Base-by-base conservation (phyloP, 1,140 invertebrate genomes). In the Neodiprion lecontei region DNA sequence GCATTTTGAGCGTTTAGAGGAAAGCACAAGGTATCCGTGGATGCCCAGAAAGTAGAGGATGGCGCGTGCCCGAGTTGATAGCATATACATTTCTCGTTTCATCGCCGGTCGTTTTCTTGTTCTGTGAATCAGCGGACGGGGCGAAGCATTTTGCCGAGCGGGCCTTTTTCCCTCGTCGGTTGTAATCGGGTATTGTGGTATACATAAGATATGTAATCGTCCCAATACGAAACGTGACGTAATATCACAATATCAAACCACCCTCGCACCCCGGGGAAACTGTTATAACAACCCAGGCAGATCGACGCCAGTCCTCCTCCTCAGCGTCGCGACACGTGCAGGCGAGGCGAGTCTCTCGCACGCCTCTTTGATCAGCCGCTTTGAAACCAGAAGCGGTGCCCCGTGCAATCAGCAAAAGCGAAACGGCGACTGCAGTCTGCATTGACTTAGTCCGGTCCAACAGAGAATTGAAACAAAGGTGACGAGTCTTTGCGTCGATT, bases 121-220 rank as follows among this genome's bases (percentile, higher is more conserved):
- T 17, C 53, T 17, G 7, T 61, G 53, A 61, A 61, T 61, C 53
- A 17, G 53, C 53, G n/a, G 10, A 12, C 53, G 11, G n/a, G 28
- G 28, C 28, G 28, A 40, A 40, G 28, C 28, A 21, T 17, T 61
- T 61, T 61, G n/a, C 53, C 53, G 11, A 61, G 5, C 53, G 11
- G 53, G 11, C 53, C 53, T 61, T 61, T 61, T 14, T 61, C 53
- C 53, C 53, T 61, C n/a, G 4, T 61, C 53, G n/a, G 53, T 5
- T 61, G n/a, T 61, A 61, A 61, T 14, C 53, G 53, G n/a, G 53
- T 61, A 61, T 61, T 61, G 53, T 61, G 53, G 53, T 61, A 61
- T 61, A 61, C 53, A 61, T 61, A 61, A 61, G 53, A 61, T 61
- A 61, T 61, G 53, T 61, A 61, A 61, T 61, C 11, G 53, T 61